These are phyloP conservation scores for Danaus chrysippus DNA, from an alignment of 2,888 invertebrate genomes.

Conservation along the genomic window DNA sequence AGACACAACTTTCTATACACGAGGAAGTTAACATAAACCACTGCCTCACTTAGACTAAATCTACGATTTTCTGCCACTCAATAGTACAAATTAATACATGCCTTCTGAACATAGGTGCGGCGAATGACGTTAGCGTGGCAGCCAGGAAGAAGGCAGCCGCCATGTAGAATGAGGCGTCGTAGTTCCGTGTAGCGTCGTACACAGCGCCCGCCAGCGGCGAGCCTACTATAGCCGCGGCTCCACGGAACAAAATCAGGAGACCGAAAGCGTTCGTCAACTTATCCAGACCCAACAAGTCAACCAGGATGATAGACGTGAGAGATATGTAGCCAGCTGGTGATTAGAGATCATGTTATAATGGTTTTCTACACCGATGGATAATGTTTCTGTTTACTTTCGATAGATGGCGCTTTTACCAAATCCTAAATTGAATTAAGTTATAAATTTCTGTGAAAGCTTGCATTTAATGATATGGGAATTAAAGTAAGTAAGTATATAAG, in stretches of 20 bases:
- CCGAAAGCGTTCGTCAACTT: conserved; percentile 98
- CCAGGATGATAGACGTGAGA: conserved; percentile 97
- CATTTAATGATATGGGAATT: too few relatives aligned
- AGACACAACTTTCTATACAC: too few relatives aligned
- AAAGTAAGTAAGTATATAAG: too few relatives aligned
- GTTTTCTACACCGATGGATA: neutral
- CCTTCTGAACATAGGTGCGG: conserved; percentile 84
- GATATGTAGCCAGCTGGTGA: conserved; percentile 96
- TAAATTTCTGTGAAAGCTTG: too few relatives aligned
- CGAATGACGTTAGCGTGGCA: conserved; percentile 90
- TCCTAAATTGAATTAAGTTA: too few relatives aligned
- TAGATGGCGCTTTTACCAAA: too few relatives aligned
- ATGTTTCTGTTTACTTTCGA: neutral
- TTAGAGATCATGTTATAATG: neutral
- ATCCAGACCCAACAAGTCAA: conserved; percentile 96
- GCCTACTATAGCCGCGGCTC: conserved; percentile 94
- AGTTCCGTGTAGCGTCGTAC: conserved; percentile 91
- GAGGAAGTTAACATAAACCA: too few relatives aligned
- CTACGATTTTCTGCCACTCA: neutral
- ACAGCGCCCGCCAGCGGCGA: conserved; percentile 92
- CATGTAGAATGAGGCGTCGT: conserved; percentile 94
- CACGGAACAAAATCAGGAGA: conserved; percentile 95
- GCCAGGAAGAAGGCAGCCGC: conserved; percentile 93
- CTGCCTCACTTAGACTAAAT: neutral
- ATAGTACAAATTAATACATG: conserved; percentile 32